phyloP scores from a whole-genome alignment of 2,113 vertebrate genomes.

The Deroptyus accipitrinus region DNA sequence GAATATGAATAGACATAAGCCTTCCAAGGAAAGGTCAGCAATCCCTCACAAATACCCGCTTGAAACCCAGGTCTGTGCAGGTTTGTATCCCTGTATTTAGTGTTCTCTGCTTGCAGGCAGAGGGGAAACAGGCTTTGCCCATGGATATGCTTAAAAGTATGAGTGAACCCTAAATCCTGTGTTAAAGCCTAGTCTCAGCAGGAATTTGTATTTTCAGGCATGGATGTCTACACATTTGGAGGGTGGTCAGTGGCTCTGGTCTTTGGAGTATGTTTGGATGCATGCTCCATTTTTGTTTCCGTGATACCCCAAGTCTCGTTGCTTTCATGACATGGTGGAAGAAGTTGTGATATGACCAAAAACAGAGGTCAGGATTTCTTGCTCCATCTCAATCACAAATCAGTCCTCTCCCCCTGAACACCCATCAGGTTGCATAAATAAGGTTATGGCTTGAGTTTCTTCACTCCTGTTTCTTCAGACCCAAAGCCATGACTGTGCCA shows the following conservation, averaged over 20 bases:
- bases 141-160: not conserved
- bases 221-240: not conserved
- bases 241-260: not conserved
- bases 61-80: not conserved
- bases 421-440: not conserved
- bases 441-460: not conserved
- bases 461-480: not conserved
- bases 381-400: not conserved
- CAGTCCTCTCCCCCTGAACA: not conserved
- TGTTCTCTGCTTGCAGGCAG: not conserved
- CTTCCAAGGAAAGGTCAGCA: not conserved
- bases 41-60: not conserved
- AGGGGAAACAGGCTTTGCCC: not conserved
- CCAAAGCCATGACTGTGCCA: not conserved
- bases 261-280: not conserved
- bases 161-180: not conserved
- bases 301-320: rapidly evolving
- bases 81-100: not conserved
- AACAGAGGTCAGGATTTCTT: not conserved
- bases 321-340: not conserved
- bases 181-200: not conserved
- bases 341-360: not conserved
- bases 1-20: not conserved
- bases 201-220: not conserved
- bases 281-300: not conserved